Percentiles rank a stretch among this genome's conserved stretches.
Evolutionary conservation across 2,797 vertebrate species (phyloP).

Genomic region (Anguilla megastoma): DNA sequence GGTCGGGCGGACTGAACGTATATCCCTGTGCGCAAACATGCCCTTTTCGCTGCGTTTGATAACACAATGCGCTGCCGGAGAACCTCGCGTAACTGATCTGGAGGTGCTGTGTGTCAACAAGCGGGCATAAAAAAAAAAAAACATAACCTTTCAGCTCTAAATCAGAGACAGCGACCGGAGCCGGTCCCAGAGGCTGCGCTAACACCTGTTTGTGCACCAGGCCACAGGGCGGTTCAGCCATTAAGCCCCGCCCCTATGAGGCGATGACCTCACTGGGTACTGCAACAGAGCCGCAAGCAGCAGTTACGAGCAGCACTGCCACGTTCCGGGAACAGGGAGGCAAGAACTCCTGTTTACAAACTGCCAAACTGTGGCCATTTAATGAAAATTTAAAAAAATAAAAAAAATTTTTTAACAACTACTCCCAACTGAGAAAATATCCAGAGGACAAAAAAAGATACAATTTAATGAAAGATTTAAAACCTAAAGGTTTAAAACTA

Average conservation of each 20-base stretch:
- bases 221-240: background rate
- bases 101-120: background rate
- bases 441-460: background rate
- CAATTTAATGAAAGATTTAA: background rate
- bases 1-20: background rate
- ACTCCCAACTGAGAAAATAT: background rate
- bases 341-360: background rate
- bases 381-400: background rate
- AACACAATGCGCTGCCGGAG: background rate
- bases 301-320: background rate
- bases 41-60: background rate
- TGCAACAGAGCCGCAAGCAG: background rate
- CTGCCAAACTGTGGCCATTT: background rate
- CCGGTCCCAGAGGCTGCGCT: background rate
- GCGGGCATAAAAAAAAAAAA: background rate
- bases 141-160: background rate
- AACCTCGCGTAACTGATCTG: constrained; percentile 1
- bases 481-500: background rate
- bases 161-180: background rate
- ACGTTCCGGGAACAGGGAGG: background rate
- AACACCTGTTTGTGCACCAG: background rate
- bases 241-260: background rate
- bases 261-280: background rate
- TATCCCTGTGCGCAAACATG: background rate
- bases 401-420: background rate